phyloP scores from a whole-genome alignment of 2,113 vertebrate genomes.

The Redunca redunca region DNA sequence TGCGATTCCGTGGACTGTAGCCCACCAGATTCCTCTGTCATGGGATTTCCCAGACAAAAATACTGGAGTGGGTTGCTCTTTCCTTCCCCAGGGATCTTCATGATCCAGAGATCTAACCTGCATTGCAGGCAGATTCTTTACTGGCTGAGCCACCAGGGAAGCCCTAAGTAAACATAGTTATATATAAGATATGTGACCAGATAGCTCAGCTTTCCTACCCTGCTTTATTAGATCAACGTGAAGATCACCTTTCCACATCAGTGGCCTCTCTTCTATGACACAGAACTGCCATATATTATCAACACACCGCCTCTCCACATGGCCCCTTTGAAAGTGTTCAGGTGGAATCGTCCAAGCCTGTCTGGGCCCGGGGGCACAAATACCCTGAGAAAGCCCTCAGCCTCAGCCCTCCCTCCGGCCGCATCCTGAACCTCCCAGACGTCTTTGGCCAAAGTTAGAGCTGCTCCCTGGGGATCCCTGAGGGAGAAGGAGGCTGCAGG shows the following conservation, averaged over 20 bases:
- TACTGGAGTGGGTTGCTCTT: background rate
- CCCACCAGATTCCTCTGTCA: background rate
- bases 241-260: background rate
- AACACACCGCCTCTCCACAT: background rate
- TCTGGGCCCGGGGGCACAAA: background rate
- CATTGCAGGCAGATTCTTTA: background rate
- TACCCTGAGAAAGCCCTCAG: background rate
- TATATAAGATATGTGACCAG: background rate
- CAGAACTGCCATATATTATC: background rate
- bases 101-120: background rate
- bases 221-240: background rate
- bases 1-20: background rate
- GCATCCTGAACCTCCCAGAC: rapidly evolving
- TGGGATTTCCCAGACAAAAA: background rate
- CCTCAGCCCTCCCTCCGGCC: background rate
- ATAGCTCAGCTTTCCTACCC: background rate
- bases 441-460: background rate
- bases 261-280: background rate
- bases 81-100: background rate
- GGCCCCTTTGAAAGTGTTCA: background rate
- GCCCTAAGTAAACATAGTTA: background rate
- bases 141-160: background rate
- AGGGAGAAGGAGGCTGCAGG: background rate
- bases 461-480: background rate
- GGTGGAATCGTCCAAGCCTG: background rate